Percentiles rank a stretch among this genome's conserved stretches.
phyloP scores from a whole-genome alignment of 2,888 invertebrate genomes.

The Synergus japonicus region DNA sequence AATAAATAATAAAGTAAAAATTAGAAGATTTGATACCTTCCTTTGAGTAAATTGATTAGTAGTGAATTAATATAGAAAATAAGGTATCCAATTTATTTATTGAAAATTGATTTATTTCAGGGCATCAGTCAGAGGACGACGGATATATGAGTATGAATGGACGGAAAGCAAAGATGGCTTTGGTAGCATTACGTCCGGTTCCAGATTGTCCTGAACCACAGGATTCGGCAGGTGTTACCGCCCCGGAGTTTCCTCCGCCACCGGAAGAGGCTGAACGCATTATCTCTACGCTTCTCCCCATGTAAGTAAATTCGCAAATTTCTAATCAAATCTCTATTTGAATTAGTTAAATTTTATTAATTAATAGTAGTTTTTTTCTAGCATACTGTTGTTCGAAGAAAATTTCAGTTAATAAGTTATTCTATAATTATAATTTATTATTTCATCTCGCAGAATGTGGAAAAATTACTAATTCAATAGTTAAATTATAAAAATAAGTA shows the following conservation, averaged over 20 bases:
- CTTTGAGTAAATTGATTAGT: too few relatives aligned
- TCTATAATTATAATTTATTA: too few relatives aligned
- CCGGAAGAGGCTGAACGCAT: conserved; percentile 88
- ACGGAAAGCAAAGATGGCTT: conserved; percentile 86
- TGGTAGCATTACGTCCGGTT: conserved; percentile 80
- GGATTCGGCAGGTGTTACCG: conserved; percentile 76
- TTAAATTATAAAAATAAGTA: too few relatives aligned
- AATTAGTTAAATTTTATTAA: background rate
- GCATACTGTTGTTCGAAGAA: too few relatives aligned
- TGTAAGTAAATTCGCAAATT: conserved; percentile 78
- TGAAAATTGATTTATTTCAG: conserved; percentile 67
- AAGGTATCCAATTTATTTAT: background rate
- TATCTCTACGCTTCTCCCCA: conserved; percentile 86
- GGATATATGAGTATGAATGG: conserved; percentile 96
- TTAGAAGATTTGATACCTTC: too few relatives aligned
- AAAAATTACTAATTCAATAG: too few relatives aligned
- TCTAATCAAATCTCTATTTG: conserved; percentile 6
- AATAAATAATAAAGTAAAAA: too few relatives aligned
- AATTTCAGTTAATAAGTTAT: too few relatives aligned
- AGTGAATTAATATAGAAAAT: background rate
- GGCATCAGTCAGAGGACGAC: conserved; percentile 93
- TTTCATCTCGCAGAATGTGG: too few relatives aligned
- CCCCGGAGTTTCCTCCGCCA: conserved; percentile 84
- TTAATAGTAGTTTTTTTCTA: background rate
- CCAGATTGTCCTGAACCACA: conserved; percentile 81